These are phyloP conservation scores for Athrips mouffetella DNA, from an alignment of 2,888 invertebrate species.

Conservation along the genomic window DNA sequence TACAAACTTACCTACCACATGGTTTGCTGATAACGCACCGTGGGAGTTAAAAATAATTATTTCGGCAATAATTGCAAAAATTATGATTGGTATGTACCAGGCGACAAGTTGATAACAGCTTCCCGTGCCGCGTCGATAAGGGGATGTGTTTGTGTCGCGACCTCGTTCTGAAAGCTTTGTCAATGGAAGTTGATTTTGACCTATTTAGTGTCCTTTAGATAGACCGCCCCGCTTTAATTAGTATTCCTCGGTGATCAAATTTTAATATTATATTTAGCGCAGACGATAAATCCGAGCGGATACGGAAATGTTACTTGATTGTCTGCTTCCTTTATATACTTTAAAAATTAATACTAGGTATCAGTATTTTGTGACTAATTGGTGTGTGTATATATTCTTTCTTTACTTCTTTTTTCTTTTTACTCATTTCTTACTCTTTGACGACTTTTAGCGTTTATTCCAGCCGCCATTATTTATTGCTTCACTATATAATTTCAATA, in stretches of 20 bases:
- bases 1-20: conserved; percentile 15
- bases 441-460: too few relatives aligned
- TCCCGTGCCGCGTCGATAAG: conserved; percentile 66
- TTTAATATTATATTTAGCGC: conserved; percentile 31
- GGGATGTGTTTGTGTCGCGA: conserved; percentile 59
- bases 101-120: conserved; percentile 72
- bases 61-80: conserved; percentile 78
- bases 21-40: conserved; percentile 43
- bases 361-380: too few relatives aligned
- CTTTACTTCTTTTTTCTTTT: too few relatives aligned
- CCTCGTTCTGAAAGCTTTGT: conserved; percentile 71
- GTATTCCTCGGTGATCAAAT: conserved; percentile 27
- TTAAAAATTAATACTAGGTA: too few relatives aligned
- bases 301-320: conserved; percentile 3
- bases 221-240: conserved; percentile 40
- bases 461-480: too few relatives aligned
- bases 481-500: too few relatives aligned
- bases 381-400: background rate
- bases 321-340: background rate
- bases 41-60: conserved; percentile 62
- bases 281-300: conserved; percentile 20
- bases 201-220: conserved; percentile 52
- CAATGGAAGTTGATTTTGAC: conserved; percentile 74
- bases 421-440: too few relatives aligned
- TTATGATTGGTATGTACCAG: conserved; percentile 69